A percentile compares a stretch with the other conserved stretches of the same genome.
Conservation (phyloP, 2,797 vertebrate genomes). For the Crocidura indochinensis region DNA sequence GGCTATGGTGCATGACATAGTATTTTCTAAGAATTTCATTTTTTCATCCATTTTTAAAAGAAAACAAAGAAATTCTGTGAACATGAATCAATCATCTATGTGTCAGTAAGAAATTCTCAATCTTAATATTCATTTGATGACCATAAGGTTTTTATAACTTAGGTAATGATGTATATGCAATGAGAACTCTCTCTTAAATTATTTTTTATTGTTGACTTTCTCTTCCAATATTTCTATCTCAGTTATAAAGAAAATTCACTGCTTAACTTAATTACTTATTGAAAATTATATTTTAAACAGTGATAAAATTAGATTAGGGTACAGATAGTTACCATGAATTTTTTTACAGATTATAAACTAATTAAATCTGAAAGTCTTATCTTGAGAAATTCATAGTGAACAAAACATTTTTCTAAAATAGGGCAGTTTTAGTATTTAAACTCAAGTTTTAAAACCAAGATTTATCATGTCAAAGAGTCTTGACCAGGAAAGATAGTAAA, state of each 20-base stretch:
- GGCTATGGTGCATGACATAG: neutral
- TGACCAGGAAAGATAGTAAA: neutral
- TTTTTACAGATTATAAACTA: constrained; percentile 78
- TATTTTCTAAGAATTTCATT: constrained; percentile 51
- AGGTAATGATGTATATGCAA: constrained; percentile 26
- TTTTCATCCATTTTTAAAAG: constrained; percentile 63
- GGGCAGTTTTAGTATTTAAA: constrained; percentile 58
- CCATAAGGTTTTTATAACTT: constrained; percentile 64
- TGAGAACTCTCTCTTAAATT: constrained; percentile 49
- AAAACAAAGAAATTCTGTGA: constrained; percentile 46
- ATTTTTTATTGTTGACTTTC: neutral
- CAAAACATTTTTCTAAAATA: constrained; percentile 62
- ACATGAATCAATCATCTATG: constrained; percentile 53
- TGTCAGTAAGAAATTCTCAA: constrained; percentile 46
- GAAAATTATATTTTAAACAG: constrained; percentile 57
- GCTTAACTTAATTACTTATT: constrained; percentile 66
- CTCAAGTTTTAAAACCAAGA: constrained; percentile 38
- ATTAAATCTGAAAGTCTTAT: constrained; percentile 64
- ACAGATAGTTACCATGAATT: constrained; percentile 69
- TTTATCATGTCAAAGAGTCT: neutral
- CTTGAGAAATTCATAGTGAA: constrained; percentile 35
- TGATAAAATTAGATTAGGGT: constrained; percentile 76
- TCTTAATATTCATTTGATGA: constrained; percentile 70
- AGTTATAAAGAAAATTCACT: constrained; percentile 54
- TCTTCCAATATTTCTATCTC: constrained; percentile 71